Conservation (phyloP, 2,888 invertebrate genomes). For the Rotaria sp. region DNA sequence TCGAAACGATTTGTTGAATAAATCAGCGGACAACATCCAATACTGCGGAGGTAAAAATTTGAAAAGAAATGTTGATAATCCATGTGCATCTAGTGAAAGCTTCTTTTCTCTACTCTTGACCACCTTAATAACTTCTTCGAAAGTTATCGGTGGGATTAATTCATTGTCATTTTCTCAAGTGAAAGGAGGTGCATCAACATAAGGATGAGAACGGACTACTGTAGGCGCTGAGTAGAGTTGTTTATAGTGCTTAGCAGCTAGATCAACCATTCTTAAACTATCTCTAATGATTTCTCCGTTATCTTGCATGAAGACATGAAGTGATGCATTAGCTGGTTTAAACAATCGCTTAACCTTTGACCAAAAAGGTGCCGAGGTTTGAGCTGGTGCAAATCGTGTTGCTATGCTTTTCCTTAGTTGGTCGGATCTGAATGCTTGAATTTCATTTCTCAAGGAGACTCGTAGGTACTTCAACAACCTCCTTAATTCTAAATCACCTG, state of each 20-base stretch:
- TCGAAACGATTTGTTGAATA: no score
- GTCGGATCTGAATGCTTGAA: no score
- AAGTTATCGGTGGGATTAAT: neutral
- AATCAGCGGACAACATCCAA: neutral
- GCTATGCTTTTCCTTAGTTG: no score
- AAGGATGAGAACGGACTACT: neutral
- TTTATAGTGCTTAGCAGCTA: neutral
- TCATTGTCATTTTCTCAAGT: neutral
- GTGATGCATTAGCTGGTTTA: neutral
- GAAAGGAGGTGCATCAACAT: neutral
- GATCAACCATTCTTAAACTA: neutral
- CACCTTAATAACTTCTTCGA: neutral
- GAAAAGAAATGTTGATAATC: neutral
- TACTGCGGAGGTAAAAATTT: neutral
- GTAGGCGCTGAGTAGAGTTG: neutral
- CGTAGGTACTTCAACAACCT: no score
- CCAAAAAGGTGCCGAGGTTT: neutral
- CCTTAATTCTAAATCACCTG: no score
- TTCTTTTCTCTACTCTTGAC: neutral
- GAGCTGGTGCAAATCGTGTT: no score
- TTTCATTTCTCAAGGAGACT: no score
- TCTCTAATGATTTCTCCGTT: neutral
- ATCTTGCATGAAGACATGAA: neutral
- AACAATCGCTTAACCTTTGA: neutral
- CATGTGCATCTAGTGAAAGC: neutral